Base-by-base conservation (phyloP, 2,797 vertebrate genomes). In the Garrulus glandarius region DNA sequence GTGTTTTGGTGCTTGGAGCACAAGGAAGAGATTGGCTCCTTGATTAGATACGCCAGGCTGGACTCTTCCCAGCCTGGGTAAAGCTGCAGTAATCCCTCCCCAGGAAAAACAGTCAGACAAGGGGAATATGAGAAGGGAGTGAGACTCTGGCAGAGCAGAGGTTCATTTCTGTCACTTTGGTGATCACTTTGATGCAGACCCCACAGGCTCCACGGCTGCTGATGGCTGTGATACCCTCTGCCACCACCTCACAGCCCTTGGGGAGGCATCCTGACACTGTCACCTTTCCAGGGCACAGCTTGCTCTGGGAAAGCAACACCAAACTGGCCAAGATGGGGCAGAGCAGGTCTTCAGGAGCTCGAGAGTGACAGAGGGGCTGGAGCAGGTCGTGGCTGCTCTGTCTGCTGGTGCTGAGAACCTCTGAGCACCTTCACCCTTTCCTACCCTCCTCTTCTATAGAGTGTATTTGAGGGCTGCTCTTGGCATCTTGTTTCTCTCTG, bases 141-240 rank as follows among this genome's bases (percentile, higher is more conserved):
- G 32, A 56, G 59, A 3, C 16, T 43, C 6, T 2, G 1, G 1
- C 0, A 0, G 15, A 41, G 27, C 53, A 55, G 32, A 39, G 24
- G 10, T 30, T 7, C 17, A 50, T 83, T 65, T 65, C 68, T 30
- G 34, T 49, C 32, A 9, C 7, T 64, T 36, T 15, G 26, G 30
- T 5, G 5, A 39, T 22, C 16, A 4, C 36, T 74, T 84, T 2
- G 2, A 9, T 53, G 17, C 15, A 57, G 39, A 53, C 1, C 4
- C 11, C 39, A 11, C 0, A 0, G 78, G 27, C 26, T 67, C 43
- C 39, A 65, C 1, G 1, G 52, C 29, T 68, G 15, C 64, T 77
- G 34, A 47, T 8, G 32, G 16, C 76, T 65, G 34, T 60, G 61
- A 36, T 41, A 8, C 13, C 9, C 14, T 29, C 60, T 44, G 50